These are phyloP conservation scores for Oceanodroma leucorhoa DNA, from an alignment of 2,797 vertebrate species.

Conservation along the genomic window DNA sequence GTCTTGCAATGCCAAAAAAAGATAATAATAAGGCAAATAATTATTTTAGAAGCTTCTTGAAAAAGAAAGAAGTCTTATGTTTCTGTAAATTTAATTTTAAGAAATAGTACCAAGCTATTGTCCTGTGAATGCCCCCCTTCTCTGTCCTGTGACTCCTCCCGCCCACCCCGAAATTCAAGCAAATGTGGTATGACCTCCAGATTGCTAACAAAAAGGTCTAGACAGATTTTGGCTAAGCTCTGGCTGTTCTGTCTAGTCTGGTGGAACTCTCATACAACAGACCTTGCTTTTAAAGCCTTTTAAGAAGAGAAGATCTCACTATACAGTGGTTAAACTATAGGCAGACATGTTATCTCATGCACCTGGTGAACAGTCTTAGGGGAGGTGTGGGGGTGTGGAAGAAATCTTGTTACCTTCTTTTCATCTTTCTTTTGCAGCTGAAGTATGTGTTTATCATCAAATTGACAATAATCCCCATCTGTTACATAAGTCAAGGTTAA, in stretches of 20 bases:
- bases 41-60: background rate
- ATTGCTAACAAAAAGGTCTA: background rate
- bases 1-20: background rate
- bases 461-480: background rate
- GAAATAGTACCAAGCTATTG: background rate
- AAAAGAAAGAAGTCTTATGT: rapidly evolving
- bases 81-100: background rate
- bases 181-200: background rate
- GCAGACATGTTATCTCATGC: background rate
- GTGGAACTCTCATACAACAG: background rate
- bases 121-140: background rate
- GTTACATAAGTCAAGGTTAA: background rate
- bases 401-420: background rate
- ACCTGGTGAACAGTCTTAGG: background rate
- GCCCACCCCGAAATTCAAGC: background rate
- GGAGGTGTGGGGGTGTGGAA: background rate
- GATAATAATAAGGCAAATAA: background rate
- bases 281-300: background rate
- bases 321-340: background rate
- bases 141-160: background rate
- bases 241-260: background rate
- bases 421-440: background rate
- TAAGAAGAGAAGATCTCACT: background rate
- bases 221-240: background rate
- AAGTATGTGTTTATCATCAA: background rate